A percentile compares a stretch with the other conserved stretches of the same genome.
These are phyloP conservation scores for Merops nubicus DNA, from an alignment of 2,113 vertebrate species.

Conservation along the genomic window DNA sequence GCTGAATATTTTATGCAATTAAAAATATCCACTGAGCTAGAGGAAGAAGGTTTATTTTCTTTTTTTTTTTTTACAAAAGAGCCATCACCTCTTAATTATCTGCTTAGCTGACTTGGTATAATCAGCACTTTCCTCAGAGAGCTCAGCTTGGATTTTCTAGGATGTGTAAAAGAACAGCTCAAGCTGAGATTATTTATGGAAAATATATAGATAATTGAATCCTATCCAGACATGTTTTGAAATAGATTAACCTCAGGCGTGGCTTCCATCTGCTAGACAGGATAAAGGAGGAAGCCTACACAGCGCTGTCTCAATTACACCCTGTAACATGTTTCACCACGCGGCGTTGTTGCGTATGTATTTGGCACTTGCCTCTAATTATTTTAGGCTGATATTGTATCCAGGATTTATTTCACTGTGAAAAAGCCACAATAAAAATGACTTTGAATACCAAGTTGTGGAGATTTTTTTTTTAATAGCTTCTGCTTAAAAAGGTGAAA, in stretches of 20 bases:
- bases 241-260: not conserved
- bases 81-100: not conserved
- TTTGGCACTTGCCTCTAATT: not conserved
- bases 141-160: not conserved
- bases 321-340: not conserved
- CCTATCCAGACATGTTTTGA: not conserved
- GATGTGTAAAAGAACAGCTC: not conserved
- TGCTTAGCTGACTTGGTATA: not conserved
- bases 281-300: not conserved
- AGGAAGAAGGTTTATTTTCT: too few relatives aligned
- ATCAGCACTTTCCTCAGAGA: not conserved
- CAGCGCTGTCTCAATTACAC: not conserved
- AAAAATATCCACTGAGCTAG: not conserved
- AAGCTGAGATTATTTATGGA: not conserved
- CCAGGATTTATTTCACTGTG: not conserved
- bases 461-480: not conserved
- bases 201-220: not conserved
- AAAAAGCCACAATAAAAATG: constrained; percentile 32
- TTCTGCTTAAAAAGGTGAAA: not conserved
- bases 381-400: not conserved
- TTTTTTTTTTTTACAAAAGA: not conserved
- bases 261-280: not conserved
- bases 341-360: not conserved
- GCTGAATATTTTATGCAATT: not conserved
- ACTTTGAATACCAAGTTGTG: not conserved